phyloP scores from a whole-genome alignment of 2,888 invertebrate species.

The Meta bourneti region DNA sequence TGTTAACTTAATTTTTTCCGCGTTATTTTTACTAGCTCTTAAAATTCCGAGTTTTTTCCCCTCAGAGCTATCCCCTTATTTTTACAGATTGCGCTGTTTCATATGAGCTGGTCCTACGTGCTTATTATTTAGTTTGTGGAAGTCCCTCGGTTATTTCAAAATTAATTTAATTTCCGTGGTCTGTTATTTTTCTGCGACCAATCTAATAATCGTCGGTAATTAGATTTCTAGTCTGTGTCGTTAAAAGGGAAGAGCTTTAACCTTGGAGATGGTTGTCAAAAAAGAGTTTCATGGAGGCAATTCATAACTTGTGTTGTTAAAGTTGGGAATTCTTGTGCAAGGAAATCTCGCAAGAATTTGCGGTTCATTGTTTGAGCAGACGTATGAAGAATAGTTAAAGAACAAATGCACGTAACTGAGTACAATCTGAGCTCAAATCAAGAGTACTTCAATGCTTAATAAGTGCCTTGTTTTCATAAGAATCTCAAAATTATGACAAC shows the following conservation, averaged over 20 bases:
- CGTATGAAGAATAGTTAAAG: too few species aligned
- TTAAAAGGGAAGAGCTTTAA: background rate
- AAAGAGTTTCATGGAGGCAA: background rate
- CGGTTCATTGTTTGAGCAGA: too few species aligned
- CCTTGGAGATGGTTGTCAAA: background rate
- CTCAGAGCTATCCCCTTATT: background rate
- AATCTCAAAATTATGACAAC: too few species aligned
- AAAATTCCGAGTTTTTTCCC: constrained; percentile 23
- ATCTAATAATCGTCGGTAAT: constrained; percentile 38
- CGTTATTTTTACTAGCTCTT: constrained; percentile 25
- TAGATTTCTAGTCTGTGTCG: constrained; percentile 19
- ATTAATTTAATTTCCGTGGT: constrained; percentile 33
- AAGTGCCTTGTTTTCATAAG: too few species aligned
- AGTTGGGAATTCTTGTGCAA: too few species aligned
- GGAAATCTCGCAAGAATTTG: too few species aligned
- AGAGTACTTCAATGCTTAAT: too few species aligned
- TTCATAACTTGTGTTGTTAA: too few species aligned
- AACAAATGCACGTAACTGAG: too few species aligned
- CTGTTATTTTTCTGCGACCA: constrained; percentile 11
- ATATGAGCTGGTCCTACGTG: background rate
- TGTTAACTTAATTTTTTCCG: constrained; percentile 22
- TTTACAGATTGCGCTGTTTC: constrained; percentile 15
- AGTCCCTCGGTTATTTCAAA: constrained; percentile 21
- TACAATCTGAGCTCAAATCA: too few species aligned
- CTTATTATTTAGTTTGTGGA: constrained; percentile 12